Evolutionary conservation across 2,113 vertebrate genomes (phyloP).

Genomic region (Cyanoderma ruficeps): DNA sequence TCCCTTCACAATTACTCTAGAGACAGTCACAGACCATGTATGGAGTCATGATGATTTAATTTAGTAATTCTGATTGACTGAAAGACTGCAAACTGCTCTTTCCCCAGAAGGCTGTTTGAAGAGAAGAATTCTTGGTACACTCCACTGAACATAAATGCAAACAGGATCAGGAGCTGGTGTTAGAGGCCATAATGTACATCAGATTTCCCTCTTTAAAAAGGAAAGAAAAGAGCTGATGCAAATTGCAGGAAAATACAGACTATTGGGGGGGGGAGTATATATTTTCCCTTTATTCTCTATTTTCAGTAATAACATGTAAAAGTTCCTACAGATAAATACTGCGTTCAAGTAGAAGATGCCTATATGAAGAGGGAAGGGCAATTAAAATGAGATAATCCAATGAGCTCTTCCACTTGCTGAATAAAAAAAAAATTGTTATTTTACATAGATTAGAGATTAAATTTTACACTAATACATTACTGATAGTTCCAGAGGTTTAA

Average conservation of each 20-base stretch:
- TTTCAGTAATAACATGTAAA: not conserved
- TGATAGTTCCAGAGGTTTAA: not conserved
- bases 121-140: not conserved
- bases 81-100: not conserved
- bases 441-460: not conserved
- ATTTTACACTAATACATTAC: not conserved
- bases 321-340: not conserved
- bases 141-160: not conserved
- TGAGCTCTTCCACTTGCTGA: not conserved
- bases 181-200: not conserved
- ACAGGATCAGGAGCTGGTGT: not conserved
- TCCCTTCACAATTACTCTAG: not conserved
- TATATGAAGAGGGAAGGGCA: not conserved
- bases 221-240: not conserved
- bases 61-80: not conserved
- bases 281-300: not conserved
- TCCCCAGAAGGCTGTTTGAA: not conserved
- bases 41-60: not conserved
- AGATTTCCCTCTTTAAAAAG: not conserved
- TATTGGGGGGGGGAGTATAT: too few species aligned
- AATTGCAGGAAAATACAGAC: not conserved
- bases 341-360: not conserved
- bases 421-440: not conserved
- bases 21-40: not conserved
- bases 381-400: not conserved